Evolutionary conservation across 2,113 vertebrate genomes (phyloP).

Genomic region (Semicossyphus pulcher): DNA sequence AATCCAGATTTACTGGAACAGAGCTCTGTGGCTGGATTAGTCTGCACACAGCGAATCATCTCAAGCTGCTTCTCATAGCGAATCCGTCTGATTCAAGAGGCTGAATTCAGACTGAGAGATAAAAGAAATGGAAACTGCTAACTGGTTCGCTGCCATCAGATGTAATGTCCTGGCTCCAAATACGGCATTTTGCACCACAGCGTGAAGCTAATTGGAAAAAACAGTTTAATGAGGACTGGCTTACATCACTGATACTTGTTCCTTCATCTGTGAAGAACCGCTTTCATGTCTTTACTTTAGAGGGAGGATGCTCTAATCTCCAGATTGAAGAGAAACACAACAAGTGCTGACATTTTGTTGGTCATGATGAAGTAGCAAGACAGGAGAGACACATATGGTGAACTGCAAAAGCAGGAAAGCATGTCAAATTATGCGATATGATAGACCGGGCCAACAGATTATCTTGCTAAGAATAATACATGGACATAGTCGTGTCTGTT

Average conservation of each 20-base stretch:
- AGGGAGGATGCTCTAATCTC: constrained; percentile 7
- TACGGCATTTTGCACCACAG: constrained; percentile 28
- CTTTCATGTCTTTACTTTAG: constrained; percentile 8
- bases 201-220: constrained; percentile 40
- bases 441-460: neutral
- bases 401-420: neutral
- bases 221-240: constrained; percentile 13
- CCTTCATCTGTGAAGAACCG: constrained; percentile 20
- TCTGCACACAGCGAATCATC: neutral
- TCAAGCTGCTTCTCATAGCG: neutral
- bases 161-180: constrained; percentile 34
- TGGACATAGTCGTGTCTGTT: too few species aligned
- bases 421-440: neutral
- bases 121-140: constrained; percentile 25
- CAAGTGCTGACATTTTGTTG: neutral
- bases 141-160: constrained; percentile 11
- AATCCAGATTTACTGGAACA: neutral
- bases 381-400: neutral
- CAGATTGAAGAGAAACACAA: neutral
- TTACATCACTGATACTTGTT: constrained; percentile 29
- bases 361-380: neutral
- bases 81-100: constrained; percentile 1
- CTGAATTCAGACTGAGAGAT: constrained; percentile 15
- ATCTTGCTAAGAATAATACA: too few species aligned
- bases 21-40: neutral